Evolutionary conservation across 1,140 invertebrate genomes (phyloP), one percentile per base, ranked within the genome.

Genomic region (Parapsyche elsis): DNA sequence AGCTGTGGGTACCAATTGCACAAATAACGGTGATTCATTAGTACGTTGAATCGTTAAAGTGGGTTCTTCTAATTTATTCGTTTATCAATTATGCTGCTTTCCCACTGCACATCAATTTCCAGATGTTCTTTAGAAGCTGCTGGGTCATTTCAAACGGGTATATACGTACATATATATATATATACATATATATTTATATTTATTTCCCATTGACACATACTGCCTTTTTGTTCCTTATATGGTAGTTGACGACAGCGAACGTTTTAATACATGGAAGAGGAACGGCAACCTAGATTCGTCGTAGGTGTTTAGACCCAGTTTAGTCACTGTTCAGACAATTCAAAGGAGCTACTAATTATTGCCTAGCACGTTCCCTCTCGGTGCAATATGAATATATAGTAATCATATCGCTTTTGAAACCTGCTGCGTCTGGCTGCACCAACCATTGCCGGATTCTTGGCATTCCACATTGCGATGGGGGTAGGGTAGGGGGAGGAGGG

Each of bases 391-490:
- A 53, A 53, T 53, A n/a, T n/a, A 71, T 71, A 71, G 12, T 23
- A 71, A 30, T 71, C 1, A 38, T 30, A 45, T 9, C 26, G 26
- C 9, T 9, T 5, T 73, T 21, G 24, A 75, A 57, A 75, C 49
- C 46, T 53, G 49, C 49, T 75, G 49, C 26, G 38, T 24, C 19
- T 16, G 23, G 23, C 21, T 57, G 73, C 24, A 46, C 24, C 24
- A 71, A 44, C 71, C 73, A 21, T 75, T 75, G 73, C 73, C 73
- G 73, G 73, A 75, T 75, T 75, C 73, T 57, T 53, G 45, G 49
- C 73, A 75, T 75, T 53, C 73, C 24, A 38, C 7, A 38, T 38
- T 38, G 30, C 30, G 30, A 38, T 1, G 30, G 30, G 30, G 7
- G 7, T 14, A 0, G 9, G 10, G 45, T 1, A 57, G 19, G 73